phyloP scores from a whole-genome alignment of 2,797 vertebrate species.

The Tragopan temminckii region DNA sequence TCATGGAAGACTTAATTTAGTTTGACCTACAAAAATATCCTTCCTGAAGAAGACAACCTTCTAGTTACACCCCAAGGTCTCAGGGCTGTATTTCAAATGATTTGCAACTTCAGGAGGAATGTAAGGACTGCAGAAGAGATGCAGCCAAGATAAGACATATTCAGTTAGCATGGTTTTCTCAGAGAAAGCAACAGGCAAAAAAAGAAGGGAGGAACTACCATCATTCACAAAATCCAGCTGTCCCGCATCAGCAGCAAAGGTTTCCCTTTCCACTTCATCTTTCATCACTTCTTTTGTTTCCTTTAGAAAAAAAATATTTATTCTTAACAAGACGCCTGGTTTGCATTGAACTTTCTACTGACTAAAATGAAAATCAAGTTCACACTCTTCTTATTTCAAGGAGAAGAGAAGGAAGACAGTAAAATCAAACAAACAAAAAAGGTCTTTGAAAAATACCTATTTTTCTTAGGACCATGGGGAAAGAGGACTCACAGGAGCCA shows the following conservation, averaged over 20 bases:
- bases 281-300: slow-evolving; percentile 61
- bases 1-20: neutral
- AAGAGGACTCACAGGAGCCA: neutral
- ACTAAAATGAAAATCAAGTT: slow-evolving; percentile 52
- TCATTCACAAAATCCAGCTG: slow-evolving; percentile 48
- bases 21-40: neutral
- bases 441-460: neutral
- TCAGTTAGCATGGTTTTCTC: slow-evolving; percentile 8
- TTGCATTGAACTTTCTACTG: slow-evolving; percentile 32
- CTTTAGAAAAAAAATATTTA: slow-evolving; percentile 64
- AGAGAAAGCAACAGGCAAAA: neutral
- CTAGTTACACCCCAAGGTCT: neutral
- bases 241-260: slow-evolving; percentile 1
- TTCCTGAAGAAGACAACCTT: neutral
- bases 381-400: slow-evolving; percentile 33
- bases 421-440: slow-evolving; percentile 24
- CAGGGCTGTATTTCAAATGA: neutral
- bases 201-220: slow-evolving; percentile 32
- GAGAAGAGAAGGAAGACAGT: neutral
- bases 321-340: neutral
- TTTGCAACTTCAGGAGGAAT: neutral
- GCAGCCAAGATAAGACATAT: neutral
- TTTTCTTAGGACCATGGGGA: neutral
- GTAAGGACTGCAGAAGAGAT: neutral
- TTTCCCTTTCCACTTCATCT: slow-evolving; percentile 52